Evolutionary conservation across 2,797 vertebrate species (phyloP).

Genomic region (Scolopax bukidnonensis): DNA sequence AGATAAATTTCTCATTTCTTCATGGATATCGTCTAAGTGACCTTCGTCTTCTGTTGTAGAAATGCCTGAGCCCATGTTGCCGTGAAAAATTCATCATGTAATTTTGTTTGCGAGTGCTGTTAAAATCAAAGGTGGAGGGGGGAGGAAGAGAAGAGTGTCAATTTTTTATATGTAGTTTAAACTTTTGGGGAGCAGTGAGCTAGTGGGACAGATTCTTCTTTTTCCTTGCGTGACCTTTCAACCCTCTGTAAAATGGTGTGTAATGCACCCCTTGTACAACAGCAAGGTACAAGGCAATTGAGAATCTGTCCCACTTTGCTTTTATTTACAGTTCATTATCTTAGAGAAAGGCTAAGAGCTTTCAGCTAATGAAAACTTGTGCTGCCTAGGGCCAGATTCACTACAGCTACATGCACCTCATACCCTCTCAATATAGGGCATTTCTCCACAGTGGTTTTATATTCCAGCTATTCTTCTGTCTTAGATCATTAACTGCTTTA

Average conservation of each 20-base stretch:
- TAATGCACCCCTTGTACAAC: background rate
- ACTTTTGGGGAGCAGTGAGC: background rate
- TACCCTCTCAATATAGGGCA: background rate
- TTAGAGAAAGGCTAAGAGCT: background rate
- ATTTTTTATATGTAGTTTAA: background rate
- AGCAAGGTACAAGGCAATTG: background rate
- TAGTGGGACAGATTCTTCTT: slow-evolving; percentile 28
- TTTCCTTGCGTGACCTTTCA: background rate
- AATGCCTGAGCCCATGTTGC: slow-evolving; percentile 95
- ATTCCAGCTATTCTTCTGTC: background rate
- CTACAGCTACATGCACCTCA: slow-evolving; percentile 18
- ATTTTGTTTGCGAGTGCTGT: slow-evolving; percentile 99
- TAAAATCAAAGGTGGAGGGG: slow-evolving; percentile 47
- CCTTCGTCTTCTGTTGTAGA: slow-evolving; percentile 97
- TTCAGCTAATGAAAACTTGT: background rate
- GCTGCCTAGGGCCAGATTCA: slow-evolving; percentile 55
- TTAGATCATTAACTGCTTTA: background rate
- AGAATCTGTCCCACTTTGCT: slow-evolving; percentile 29
- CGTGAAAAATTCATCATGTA: slow-evolving; percentile 99
- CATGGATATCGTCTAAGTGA: slow-evolving; percentile 91
- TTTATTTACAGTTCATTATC: background rate
- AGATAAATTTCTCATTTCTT: slow-evolving; percentile 75
- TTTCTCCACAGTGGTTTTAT: background rate
- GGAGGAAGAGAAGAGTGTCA: slow-evolving; percentile 69
- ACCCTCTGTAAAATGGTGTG: background rate